A percentile compares a stretch with the other conserved stretches of the same genome.
Conservation (phyloP, 2,888 invertebrate genomes). For the Opisthograptis luteolata region DNA sequence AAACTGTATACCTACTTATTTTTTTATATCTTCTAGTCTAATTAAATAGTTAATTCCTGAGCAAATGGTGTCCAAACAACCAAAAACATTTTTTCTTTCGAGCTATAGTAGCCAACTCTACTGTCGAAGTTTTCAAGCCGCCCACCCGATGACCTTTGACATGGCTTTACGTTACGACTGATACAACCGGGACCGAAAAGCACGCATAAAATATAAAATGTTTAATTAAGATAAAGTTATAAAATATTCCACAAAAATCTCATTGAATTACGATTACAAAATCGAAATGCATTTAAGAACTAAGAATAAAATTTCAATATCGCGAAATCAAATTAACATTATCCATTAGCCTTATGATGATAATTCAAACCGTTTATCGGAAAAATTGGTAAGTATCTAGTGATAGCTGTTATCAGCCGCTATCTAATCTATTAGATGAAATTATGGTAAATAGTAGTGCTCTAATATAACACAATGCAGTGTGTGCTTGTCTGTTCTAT, state of each 20-base stretch:
- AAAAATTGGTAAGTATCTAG: constrained; percentile 42
- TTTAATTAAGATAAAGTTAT: background rate
- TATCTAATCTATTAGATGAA: constrained; percentile 66
- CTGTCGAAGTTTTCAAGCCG: no score
- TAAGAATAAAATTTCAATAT: constrained; percentile 42
- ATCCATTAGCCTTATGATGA: constrained; percentile 50
- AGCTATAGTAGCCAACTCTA: no score
- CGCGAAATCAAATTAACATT: constrained; percentile 50
- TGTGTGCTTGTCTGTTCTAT: constrained; percentile 43
- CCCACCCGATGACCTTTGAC: no score
- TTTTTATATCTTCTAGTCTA: no score
- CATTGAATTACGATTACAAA: background rate
- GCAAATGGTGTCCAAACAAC: no score
- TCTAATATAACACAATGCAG: constrained; percentile 49
- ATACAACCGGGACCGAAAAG: no score
- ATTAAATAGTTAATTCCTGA: no score
- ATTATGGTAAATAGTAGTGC: constrained; percentile 65
- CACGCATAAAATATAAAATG: no score
- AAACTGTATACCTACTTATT: no score
- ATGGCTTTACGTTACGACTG: no score
- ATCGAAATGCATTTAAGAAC: constrained; percentile 26
- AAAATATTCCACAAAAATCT: no score
- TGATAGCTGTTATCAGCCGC: constrained; percentile 26
- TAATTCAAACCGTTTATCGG: constrained; percentile 50
- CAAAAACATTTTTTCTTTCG: no score